Conservation (phyloP, 2,888 invertebrate genomes). For the Noctuana brunneofusca region DNA sequence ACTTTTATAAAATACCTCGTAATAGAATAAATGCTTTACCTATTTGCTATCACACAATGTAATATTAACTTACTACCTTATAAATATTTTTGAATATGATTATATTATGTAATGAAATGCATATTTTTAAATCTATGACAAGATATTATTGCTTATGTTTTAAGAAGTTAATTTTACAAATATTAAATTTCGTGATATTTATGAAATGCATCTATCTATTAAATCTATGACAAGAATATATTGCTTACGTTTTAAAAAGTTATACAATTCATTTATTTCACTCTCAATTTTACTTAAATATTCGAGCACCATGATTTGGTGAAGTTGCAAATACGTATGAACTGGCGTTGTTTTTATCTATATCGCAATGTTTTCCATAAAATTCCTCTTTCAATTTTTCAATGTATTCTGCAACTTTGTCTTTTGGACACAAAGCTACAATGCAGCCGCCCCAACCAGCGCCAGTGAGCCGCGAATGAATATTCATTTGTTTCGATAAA, state of each 20-base stretch:
- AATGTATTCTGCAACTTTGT: conserved; percentile 86
- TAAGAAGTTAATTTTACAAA: no score
- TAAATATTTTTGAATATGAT: no score
- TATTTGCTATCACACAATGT: no score
- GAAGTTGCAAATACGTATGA: conserved; percentile 89
- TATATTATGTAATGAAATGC: not conserved
- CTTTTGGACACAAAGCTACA: conserved; percentile 90
- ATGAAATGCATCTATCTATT: not conserved
- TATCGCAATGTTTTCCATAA: conserved; percentile 83
- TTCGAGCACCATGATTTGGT: conserved; percentile 85
- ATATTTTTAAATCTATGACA: conserved; percentile 6
- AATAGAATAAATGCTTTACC: no score
- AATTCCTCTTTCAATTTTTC: conserved; percentile 86
- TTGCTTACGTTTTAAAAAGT: not conserved
- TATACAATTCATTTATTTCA: conserved; percentile 8
- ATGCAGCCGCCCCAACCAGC: conserved; percentile 99
- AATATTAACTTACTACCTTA: no score
- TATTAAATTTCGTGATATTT: no score
- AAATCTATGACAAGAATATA: not conserved
- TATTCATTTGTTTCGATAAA: conserved; percentile 85
- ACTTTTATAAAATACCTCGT: no score
- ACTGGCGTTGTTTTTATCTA: conserved; percentile 77
- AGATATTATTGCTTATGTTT: conserved; percentile 18
- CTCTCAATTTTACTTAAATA: conserved; percentile 58
- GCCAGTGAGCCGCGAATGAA: conserved; percentile 97